Percentiles rank a stretch among this genome's conserved stretches.
Evolutionary conservation across 2,113 vertebrate species (phyloP).

Genomic region (Eira barbara): DNA sequence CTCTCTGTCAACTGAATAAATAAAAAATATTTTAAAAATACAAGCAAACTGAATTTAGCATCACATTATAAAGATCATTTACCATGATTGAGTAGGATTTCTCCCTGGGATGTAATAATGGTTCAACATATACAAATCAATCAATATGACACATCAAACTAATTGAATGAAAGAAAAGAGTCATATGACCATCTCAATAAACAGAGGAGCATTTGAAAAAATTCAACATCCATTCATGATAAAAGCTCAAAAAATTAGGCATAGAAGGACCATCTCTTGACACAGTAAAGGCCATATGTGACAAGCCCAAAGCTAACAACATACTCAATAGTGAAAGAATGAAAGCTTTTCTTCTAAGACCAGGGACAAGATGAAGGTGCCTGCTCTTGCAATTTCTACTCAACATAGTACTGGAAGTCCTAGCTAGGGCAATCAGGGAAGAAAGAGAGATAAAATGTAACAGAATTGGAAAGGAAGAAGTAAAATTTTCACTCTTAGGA

Average conservation of each 20-base stretch:
- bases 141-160: not conserved
- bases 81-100: not conserved
- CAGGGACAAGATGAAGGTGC: not conserved
- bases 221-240: not conserved
- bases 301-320: not conserved
- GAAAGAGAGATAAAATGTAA: not conserved
- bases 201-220: not conserved
- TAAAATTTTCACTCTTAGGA: not conserved
- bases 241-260: not conserved
- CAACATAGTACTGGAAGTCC: not conserved
- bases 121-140: not conserved
- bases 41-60: not conserved
- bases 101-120: not conserved
- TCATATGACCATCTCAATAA: not conserved
- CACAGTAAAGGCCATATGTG: not conserved
- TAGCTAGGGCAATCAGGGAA: not conserved
- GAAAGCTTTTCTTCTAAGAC: not conserved
- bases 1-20: no score
- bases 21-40: not conserved
- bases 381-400: not conserved
- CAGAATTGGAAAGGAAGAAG: not conserved
- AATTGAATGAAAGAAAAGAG: not conserved
- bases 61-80: not conserved
- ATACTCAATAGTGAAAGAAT: not conserved
- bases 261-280: not conserved